These are phyloP conservation scores for Molothrus aeneus DNA, from an alignment of 2,797 vertebrate genomes.

Conservation along the genomic window DNA sequence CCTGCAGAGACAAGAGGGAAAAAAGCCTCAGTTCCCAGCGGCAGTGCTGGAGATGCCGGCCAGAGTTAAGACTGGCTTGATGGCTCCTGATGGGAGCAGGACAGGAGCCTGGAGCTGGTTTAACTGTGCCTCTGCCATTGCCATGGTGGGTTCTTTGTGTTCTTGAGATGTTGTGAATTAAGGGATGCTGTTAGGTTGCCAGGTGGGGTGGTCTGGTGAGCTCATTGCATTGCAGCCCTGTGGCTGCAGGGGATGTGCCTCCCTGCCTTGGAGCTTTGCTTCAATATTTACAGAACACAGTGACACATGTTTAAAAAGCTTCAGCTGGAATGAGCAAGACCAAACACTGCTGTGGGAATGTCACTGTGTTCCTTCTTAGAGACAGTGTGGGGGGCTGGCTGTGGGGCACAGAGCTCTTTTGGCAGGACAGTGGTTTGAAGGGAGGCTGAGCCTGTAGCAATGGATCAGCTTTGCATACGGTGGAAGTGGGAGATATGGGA, in stretches of 20 bases:
- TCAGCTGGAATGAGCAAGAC: neutral
- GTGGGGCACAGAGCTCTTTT: neutral
- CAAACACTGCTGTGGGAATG: conserved; percentile 7
- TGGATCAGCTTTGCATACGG: neutral
- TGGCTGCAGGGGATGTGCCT: neutral
- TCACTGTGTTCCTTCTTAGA: neutral
- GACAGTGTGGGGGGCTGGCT: neutral
- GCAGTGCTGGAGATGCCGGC: conserved; percentile 45
- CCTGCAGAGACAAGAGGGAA: conserved; percentile 47
- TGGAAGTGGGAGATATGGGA: neutral
- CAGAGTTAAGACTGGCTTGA: conserved; percentile 53
- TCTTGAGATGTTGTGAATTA: neutral
- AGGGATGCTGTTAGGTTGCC: neutral
- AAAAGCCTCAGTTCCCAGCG: neutral
- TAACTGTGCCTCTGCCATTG: neutral
- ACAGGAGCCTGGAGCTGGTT: conserved; percentile 21
- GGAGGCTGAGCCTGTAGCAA: neutral
- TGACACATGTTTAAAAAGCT: conserved; percentile 30
- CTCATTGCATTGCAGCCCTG: neutral
- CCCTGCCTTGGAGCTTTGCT: neutral
- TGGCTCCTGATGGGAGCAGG: conserved; percentile 8
- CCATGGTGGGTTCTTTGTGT: neutral
- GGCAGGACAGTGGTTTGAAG: neutral
- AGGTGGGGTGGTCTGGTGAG: neutral
- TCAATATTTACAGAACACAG: conserved; percentile 39